Evolutionary conservation across 2,888 invertebrate species (phyloP).

Genomic region (Drosophila prolongata): DNA sequence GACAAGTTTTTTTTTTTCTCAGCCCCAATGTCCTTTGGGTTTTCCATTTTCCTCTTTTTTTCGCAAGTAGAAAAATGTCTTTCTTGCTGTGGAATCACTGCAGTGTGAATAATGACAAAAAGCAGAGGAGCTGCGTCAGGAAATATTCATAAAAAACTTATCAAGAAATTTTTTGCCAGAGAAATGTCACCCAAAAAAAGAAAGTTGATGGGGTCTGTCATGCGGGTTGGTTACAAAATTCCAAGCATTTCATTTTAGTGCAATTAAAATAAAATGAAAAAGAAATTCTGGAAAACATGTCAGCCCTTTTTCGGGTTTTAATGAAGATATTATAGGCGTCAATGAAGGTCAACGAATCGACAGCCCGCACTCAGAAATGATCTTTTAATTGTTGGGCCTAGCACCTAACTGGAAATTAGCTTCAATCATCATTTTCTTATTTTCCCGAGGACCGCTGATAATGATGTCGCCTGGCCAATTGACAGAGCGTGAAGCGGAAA

Average conservation of each 20-base stretch:
- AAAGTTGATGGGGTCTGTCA: slow-evolving; percentile 18
- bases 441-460: slow-evolving; percentile 46
- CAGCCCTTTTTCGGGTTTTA: slow-evolving; percentile 43
- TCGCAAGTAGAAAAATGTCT: slow-evolving; percentile 22
- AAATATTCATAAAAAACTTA: slow-evolving; percentile 69
- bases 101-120: slow-evolving; percentile 73
- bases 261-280: slow-evolving; percentile 32
- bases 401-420: slow-evolving; percentile 64
- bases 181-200: slow-evolving; percentile 26
- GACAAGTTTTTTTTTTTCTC: slow-evolving; percentile 58
- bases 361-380: slow-evolving; percentile 73
- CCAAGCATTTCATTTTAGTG: slow-evolving; percentile 21
- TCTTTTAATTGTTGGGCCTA: slow-evolving; percentile 63
- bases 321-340: slow-evolving; percentile 75
- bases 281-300: slow-evolving; percentile 3
- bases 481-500: slow-evolving; percentile 61
- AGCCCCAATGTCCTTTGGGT: slow-evolving; percentile 54
- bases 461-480: slow-evolving; percentile 57
- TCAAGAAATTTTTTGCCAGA: slow-evolving; percentile 23
- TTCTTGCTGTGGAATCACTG: slow-evolving; percentile 71
- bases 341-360: slow-evolving; percentile 78
- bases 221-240: slow-evolving; percentile 43
- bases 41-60: slow-evolving; percentile 21
- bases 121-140: slow-evolving; percentile 56
- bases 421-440: slow-evolving; percentile 62